Conservation (phyloP, 1,140 invertebrate species). For the Drosophila subobscura region DNA sequence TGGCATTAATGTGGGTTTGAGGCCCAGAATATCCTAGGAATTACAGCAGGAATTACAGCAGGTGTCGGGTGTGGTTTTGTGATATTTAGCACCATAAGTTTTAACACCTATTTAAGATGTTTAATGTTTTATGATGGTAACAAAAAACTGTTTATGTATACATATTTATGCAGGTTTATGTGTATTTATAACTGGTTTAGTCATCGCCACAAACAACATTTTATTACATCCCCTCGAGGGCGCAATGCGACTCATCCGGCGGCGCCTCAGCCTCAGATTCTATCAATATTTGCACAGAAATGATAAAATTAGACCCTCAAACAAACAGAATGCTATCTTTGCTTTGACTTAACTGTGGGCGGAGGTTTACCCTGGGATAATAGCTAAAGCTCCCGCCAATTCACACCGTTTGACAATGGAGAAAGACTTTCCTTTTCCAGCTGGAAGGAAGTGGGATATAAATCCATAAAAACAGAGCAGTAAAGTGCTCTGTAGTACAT, state of each 20-base stretch:
- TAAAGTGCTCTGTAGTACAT: neutral
- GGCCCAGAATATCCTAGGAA: conserved; percentile 24
- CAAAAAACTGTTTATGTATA: conserved; percentile 2
- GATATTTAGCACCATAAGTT: conserved; percentile 8
- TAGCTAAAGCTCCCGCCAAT: conserved; percentile 33
- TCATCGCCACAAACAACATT: conserved; percentile 16
- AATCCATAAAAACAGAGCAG: neutral
- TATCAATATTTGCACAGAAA: conserved; percentile 52
- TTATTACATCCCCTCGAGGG: conserved; percentile 15
- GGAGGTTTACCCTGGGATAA: conserved; percentile 36
- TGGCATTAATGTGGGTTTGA: conserved; percentile 53
- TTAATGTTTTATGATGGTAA: neutral
- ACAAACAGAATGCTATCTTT: conserved; percentile 25
- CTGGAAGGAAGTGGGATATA: neutral
- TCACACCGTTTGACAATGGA: conserved; percentile 26
- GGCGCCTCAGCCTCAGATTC: conserved; percentile 8
- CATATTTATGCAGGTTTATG: neutral
- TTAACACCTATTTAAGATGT: neutral
- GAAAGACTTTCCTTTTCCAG: neutral
- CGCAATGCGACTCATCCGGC: conserved; percentile 38
- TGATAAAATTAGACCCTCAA: conserved; percentile 44
- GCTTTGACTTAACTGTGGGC: neutral
- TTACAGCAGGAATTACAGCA: neutral
- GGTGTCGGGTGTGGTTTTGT: conserved; percentile 9
- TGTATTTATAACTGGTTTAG: conserved; percentile 22